Conservation (phyloP, 2,888 invertebrate genomes). For the Neoaliturus tenellus region DNA sequence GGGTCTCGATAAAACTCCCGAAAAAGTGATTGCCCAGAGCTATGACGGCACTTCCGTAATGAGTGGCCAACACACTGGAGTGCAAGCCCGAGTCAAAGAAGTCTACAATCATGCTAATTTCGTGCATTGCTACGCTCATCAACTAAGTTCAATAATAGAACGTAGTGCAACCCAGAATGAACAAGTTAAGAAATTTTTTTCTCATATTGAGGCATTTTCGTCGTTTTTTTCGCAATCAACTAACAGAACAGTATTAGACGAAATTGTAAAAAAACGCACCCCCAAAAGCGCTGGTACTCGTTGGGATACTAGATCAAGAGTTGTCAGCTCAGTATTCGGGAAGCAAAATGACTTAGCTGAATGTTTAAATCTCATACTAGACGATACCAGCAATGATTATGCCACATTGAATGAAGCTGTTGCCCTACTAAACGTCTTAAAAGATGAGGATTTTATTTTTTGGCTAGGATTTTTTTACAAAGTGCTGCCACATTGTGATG, state of each 20-base stretch:
- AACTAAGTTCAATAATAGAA: conserved; percentile 62
- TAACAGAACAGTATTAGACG: conserved; percentile 62
- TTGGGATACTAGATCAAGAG: conserved; percentile 50
- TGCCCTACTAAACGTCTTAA: background rate
- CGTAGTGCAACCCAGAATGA: conserved; percentile 56
- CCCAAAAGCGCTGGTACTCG: conserved; percentile 64
- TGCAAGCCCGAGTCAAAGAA: too few relatives aligned
- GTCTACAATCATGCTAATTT: conserved; percentile 19
- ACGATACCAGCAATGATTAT: background rate
- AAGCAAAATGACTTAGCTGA: conserved; percentile 58
- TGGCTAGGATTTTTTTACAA: conserved; percentile 14
- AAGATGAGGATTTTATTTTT: background rate
- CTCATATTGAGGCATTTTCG: conserved; percentile 58
- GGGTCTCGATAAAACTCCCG: too few relatives aligned
- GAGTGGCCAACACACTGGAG: too few relatives aligned
- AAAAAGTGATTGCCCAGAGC: too few relatives aligned
- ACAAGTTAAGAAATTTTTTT: conserved; percentile 61
- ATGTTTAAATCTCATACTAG: conserved; percentile 27
- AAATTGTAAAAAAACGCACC: conserved; percentile 57
- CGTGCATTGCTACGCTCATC: too few relatives aligned
- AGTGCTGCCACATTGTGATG: conserved; percentile 10
- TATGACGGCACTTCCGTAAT: too few relatives aligned
- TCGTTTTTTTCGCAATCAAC: conserved; percentile 64
- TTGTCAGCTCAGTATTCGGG: conserved; percentile 54
- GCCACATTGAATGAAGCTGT: background rate